Evolutionary conservation across 30 jellyfish, hydroid and myxozoan genomes (phyloP).

Genomic region (Phacellophora camtschatica): DNA sequence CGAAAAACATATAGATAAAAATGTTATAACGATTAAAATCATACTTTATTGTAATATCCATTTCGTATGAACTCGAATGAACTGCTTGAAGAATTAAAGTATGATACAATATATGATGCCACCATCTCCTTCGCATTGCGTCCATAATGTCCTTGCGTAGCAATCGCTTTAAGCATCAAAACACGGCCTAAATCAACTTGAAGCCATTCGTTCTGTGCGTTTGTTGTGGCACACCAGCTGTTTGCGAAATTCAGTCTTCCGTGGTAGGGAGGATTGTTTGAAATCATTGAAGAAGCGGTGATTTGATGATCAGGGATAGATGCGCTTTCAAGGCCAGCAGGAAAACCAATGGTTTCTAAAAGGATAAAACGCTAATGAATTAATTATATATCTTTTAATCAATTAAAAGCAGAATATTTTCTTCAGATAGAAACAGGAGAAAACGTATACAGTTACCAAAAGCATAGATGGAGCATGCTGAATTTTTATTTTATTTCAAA

Average conservation of each 20-base stretch:
- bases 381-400: too few species aligned
- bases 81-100: not conserved
- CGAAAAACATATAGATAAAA: too few species aligned
- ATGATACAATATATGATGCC: not conserved
- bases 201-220: conserved; percentile 13
- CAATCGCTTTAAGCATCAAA: conserved; percentile 16
- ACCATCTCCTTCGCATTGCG: conserved; percentile 21
- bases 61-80: not conserved
- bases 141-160: conserved; percentile 46
- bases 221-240: conserved; percentile 37
- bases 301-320: conserved; percentile 2
- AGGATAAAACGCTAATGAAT: not conserved
- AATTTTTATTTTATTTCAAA: too few species aligned
- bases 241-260: conserved; percentile 34
- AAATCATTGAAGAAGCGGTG: conserved; percentile 27
- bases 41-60: conserved; percentile 11
- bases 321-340: conserved; percentile 7
- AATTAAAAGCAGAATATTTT: too few species aligned
- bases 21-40: not conserved
- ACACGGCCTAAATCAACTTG: conserved; percentile 32
- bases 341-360: not conserved
- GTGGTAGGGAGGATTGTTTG: conserved; percentile 14
- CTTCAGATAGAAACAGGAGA: too few species aligned
- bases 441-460: not conserved
- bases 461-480: too few species aligned